Conservation (phyloP, 2,888 invertebrate genomes). For the Agrotis ipsilon region DNA sequence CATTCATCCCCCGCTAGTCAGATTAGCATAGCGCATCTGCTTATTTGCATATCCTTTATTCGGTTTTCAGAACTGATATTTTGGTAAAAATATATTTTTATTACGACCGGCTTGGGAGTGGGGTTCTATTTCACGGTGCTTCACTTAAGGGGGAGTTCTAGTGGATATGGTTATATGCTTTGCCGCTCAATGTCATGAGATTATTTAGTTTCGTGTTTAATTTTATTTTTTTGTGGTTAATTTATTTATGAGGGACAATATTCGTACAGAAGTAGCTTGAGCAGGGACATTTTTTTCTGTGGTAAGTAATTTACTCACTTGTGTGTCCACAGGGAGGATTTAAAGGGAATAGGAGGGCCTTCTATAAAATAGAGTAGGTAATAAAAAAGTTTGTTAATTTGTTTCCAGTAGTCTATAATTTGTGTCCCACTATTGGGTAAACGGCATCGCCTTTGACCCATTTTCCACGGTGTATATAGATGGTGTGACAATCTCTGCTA, state of each 20-base stretch:
- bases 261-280: too few species aligned
- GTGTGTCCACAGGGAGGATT: too few species aligned
- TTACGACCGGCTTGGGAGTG: slow-evolving; percentile 52
- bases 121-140: slow-evolving; percentile 54
- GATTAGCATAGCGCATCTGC: slow-evolving; percentile 70
- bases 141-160: slow-evolving; percentile 39
- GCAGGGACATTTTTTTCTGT: too few species aligned
- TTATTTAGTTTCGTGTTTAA: slow-evolving; percentile 31
- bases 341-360: too few species aligned
- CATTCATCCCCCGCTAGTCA: slow-evolving; percentile 64
- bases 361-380: too few species aligned
- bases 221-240: slow-evolving; percentile 24
- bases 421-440: too few species aligned
- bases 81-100: slow-evolving; percentile 58
- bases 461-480: too few species aligned
- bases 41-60: slow-evolving; percentile 67
- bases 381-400: too few species aligned
- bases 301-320: too few species aligned
- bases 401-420: too few species aligned
- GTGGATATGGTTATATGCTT: slow-evolving; percentile 32
- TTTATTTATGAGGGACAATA: slow-evolving; percentile 9
- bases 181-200: slow-evolving; percentile 32
- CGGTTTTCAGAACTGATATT: slow-evolving; percentile 61
- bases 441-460: too few species aligned
- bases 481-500: too few species aligned